phyloP scores from a whole-genome alignment of 2,888 invertebrate species.

The Apodemia zela region DNA sequence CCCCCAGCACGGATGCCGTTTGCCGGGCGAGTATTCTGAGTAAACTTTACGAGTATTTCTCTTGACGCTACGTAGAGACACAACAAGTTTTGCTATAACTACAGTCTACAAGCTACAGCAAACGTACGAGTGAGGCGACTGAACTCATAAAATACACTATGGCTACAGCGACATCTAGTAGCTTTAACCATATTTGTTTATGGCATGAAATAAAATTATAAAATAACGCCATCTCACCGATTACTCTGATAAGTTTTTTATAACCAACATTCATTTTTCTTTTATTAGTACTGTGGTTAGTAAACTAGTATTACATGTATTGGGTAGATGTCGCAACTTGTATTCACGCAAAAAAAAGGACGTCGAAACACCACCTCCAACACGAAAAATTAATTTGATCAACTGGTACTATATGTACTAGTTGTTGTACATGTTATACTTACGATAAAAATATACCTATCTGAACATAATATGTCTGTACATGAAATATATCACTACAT shows the following conservation, averaged over 20 bases:
- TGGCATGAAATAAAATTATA: background rate
- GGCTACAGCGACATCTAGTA: constrained; percentile 49
- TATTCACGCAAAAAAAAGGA: background rate
- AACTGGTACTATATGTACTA: too few species aligned
- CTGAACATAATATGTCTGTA: too few species aligned
- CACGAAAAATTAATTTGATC: too few species aligned
- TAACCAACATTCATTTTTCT: background rate
- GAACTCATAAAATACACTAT: constrained; percentile 63
- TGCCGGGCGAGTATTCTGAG: constrained; percentile 62
- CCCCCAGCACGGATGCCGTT: constrained; percentile 70
- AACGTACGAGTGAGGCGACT: constrained; percentile 52
- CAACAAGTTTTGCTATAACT: constrained; percentile 35
- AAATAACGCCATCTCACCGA: constrained; percentile 25
- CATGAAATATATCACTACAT: too few species aligned
- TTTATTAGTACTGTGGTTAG: background rate
- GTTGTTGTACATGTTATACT: too few species aligned
- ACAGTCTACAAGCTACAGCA: constrained; percentile 17
- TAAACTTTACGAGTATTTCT: constrained; percentile 40
- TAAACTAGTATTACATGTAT: constrained; percentile 9
- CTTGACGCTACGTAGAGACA: constrained; percentile 49
- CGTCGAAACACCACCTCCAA: background rate
- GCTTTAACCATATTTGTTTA: background rate
- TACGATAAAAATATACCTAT: too few species aligned
- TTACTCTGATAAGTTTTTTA: background rate
- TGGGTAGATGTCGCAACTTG: background rate